phyloP scores from a whole-genome alignment of 2,797 vertebrate genomes.

The Lutjanus argentimaculatus region DNA sequence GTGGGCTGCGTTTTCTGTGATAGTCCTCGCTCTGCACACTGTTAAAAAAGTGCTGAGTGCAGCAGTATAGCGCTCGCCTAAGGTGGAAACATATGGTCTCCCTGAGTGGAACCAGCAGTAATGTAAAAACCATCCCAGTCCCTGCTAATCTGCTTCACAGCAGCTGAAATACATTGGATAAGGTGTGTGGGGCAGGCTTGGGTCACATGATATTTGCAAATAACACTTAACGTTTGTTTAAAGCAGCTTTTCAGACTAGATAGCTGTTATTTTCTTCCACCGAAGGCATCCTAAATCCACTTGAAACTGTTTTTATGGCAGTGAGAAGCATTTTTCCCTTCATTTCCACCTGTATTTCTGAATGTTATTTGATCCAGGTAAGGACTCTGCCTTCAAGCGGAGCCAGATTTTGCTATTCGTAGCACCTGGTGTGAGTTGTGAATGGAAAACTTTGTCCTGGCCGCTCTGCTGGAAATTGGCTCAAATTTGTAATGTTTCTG shows the following conservation, averaged over 20 bases:
- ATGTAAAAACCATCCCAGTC: slow-evolving; percentile 74
- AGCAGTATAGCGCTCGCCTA: slow-evolving; percentile 68
- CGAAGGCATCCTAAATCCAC: not conserved
- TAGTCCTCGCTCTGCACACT: slow-evolving; percentile 60
- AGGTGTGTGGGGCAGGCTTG: slow-evolving; percentile 40
- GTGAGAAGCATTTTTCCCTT: not conserved
- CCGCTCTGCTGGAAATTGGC: slow-evolving; percentile 48
- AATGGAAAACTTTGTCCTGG: slow-evolving; percentile 59
- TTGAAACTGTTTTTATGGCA: not conserved
- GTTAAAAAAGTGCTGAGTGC: slow-evolving; percentile 78
- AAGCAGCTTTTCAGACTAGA: not conserved
- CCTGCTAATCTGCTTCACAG: slow-evolving; percentile 69
- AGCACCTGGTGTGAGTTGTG: slow-evolving; percentile 49
- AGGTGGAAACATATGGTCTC: slow-evolving; percentile 83
- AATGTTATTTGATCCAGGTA: slow-evolving; percentile 27
- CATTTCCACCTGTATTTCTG: slow-evolving; percentile 2
- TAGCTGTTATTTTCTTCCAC: not conserved
- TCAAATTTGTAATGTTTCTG: slow-evolving; percentile 53
- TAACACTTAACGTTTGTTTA: slow-evolving; percentile 25
- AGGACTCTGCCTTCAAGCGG: not conserved
- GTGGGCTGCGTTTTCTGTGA: slow-evolving; percentile 52
- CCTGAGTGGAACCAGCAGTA: slow-evolving; percentile 80
- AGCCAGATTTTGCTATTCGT: slow-evolving; percentile 31
- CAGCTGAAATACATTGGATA: slow-evolving; percentile 58
- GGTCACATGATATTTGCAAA: slow-evolving; percentile 43